A percentile compares a stretch with the other conserved stretches of the same genome.
Evolutionary conservation across 2,113 vertebrate genomes (phyloP).

Genomic region (Scophthalmus maximus): DNA sequence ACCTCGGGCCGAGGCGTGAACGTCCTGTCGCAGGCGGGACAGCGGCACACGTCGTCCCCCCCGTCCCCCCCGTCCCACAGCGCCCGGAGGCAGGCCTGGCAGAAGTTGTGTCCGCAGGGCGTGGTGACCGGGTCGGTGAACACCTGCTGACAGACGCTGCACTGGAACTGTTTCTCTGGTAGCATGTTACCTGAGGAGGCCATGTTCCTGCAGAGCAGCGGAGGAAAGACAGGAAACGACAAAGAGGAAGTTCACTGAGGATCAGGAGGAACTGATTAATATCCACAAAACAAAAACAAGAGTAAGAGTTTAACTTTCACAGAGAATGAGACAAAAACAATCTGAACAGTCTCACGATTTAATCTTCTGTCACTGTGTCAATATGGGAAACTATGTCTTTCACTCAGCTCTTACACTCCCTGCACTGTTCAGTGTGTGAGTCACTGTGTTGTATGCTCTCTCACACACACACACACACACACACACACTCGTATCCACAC

Average conservation of each 20-base stretch:
- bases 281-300: no score
- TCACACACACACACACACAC: background rate
- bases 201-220: conserved; percentile 31
- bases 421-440: conserved; percentile 4
- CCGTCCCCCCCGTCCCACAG: conserved; percentile 51
- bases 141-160: conserved; percentile 69
- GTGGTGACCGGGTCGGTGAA: conserved; percentile 73
- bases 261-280: background rate
- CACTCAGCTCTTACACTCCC: background rate
- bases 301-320: no score
- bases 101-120: conserved; percentile 80
- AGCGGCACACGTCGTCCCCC: conserved; percentile 37
- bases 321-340: no score
- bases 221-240: background rate
- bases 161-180: conserved; percentile 71
- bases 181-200: conserved; percentile 21
- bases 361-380: no score
- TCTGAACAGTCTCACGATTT: no score
- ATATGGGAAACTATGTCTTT: no score
- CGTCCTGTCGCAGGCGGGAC: conserved; percentile 57
- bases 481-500: background rate
- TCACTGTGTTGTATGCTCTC: conserved; percentile 22
- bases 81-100: conserved; percentile 65
- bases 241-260: conserved; percentile 22
- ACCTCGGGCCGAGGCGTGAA: conserved; percentile 67